Conservation (phyloP, 2,888 invertebrate species). For the Platycheirus rosarum region DNA sequence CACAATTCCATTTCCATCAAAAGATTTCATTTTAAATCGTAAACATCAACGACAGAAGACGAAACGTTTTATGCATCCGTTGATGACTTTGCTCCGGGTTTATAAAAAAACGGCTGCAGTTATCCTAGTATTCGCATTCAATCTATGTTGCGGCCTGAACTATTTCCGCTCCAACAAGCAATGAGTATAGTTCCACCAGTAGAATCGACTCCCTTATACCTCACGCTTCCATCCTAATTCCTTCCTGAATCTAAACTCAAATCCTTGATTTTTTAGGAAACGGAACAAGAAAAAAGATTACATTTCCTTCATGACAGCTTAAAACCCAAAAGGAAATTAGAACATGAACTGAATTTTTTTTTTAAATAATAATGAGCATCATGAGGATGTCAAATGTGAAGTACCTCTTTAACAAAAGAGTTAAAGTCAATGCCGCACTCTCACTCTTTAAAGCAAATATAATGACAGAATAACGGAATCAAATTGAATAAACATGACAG, state of each 20-base stretch:
- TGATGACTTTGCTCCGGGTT: conserved; percentile 32
- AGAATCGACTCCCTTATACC: not conserved
- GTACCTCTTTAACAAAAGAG: not conserved
- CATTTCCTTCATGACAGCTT: conserved; percentile 34
- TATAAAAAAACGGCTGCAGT: conserved; percentile 18
- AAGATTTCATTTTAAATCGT: conserved; percentile 51
- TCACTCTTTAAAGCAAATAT: conserved; percentile 3
- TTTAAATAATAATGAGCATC: conserved; percentile 2
- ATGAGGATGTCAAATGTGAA: not conserved
- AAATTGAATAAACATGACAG: conserved; percentile 29
- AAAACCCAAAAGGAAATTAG: conserved; percentile 49
- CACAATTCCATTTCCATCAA: conserved; percentile 47
- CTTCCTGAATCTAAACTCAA: conserved; percentile 1
- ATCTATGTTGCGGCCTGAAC: conserved; percentile 43
- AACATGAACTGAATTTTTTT: conserved; percentile 27
- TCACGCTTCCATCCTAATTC: not conserved
- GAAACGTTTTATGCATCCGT: conserved; percentile 48
- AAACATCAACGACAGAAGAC: conserved; percentile 40
- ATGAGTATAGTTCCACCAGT: conserved; percentile 13
- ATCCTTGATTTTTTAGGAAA: conserved; percentile 16
- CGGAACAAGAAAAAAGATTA: conserved; percentile 46
- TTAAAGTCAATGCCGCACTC: conserved; percentile 33
- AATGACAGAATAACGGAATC: conserved; percentile 15
- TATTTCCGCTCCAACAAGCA: conserved; percentile 55
- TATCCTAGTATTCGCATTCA: conserved; percentile 58